Base-by-base conservation (phyloP, 1,140 invertebrate species). In the Hypsibius dujardini region DNA sequence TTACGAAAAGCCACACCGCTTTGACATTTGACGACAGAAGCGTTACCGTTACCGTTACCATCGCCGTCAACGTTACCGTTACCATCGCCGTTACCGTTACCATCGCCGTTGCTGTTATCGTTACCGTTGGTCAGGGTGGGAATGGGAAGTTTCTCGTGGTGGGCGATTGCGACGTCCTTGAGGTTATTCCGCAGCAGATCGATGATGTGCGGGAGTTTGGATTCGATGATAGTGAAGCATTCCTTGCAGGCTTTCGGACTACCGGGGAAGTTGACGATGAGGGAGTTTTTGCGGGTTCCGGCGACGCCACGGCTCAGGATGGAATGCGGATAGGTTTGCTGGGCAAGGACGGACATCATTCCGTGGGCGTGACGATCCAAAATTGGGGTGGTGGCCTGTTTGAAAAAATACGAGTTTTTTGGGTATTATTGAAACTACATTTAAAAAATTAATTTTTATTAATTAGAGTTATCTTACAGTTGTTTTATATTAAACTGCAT, bases 221-320 rank as follows among this genome's bases (percentile, higher is more conserved):
- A 79, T 47, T 81, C 80, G 1, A 95, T 82, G 69, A 87, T 83
- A 70, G 82, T 80, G 73, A 92, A 87, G 79, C 90, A 93, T 82
- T 97, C 92, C 74, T 80, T 79, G 0, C 87, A 87, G 7, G 87
- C 93, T 82, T 95, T 95, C 42, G 82, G 81, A 77, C 92, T 97
- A 12, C 95, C 95, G 1, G 94, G 94, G 69, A 97, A 84, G 80
- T 96, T 97, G 0, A 97, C 83, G 71, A 97, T 94, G 1, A 97
- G 77, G 0, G 90, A 91, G 72, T 84, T 82, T 1, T 85, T 82
- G 71, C 88, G 83, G 70, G 92, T 88, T 28, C 94, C 91, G 79
- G 86, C 86, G 1, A 86, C 80, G 46, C 88, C 85, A 74, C 74
- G 79, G 75, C 72, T 73, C 71, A 76, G 71, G 70, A 70, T 71